Evolutionary conservation across 2,113 vertebrate genomes (phyloP), one percentile per base, ranked within the genome.

Genomic region (Nothoprocta perdicaria): DNA sequence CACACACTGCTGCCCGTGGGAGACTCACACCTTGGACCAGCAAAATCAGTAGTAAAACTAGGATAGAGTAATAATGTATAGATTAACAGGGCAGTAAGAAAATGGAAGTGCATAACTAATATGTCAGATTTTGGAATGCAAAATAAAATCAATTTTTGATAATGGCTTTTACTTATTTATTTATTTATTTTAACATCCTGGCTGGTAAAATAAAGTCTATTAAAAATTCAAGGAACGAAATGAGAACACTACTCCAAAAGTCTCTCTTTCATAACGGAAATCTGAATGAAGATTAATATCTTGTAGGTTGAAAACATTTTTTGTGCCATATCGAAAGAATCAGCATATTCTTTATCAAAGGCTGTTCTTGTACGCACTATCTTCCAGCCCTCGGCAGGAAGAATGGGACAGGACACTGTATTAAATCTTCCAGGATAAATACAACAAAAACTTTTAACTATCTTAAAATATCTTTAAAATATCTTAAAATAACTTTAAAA

Each of bases 1-100:
- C 14, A 7, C 2, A 3, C 7, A 43, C 38, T 23, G 27, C 13
- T 66, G 23, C 19, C 17, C 1, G 1, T 17, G 26, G 8, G 19
- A 17, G 4, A 23, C 33, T 46, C 1, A 0, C 26, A 33, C 35
- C 16, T 65, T 33, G 6, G 14, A 33, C 13, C 8, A 9, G 40
- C 4, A 55, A 80, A 62, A 46, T 26, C 38, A 82, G 8, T 13
- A 76, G 5, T 23, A 79, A 57, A 82, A 57, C 16, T 35, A 29
- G 53, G 53, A 55, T 29, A 55, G 53, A 8, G 27, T 55, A 55
- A 29, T 55, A 55, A 55, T 27, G 53, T 9, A 27, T 16, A 55
- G 53, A 14, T 26, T 35, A 4, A 10, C 8, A 61, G 21, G 2
- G 60, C 21, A 18, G 27, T 31, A 67, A 67, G 77, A 69, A 19